Evolutionary conservation across 2,888 invertebrate genomes (phyloP), one percentile per base, ranked within the genome.

Genomic region (Fragum sueziense): DNA sequence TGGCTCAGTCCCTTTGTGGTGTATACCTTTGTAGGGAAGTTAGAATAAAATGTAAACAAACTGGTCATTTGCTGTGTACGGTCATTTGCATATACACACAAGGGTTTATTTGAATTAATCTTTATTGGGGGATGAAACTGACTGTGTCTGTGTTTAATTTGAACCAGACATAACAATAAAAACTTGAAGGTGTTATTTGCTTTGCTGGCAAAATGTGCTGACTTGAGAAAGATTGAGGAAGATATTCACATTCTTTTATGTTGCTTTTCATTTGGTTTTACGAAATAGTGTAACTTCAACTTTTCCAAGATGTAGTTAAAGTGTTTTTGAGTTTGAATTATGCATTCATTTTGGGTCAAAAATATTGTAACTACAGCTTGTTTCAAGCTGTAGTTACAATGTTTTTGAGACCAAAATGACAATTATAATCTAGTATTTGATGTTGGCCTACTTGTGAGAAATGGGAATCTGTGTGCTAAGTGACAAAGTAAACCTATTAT

Each of bases 401-500:
- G n/a, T n/a, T n/a, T n/a, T n/a, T n/a, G n/a, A n/a, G n/a, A n/a
- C n/a, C n/a, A n/a, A n/a, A n/a, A n/a, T n/a, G n/a, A n/a, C n/a
- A n/a, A n/a, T n/a, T n/a, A n/a, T n/a, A 52, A 52, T 52, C 11
- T 52, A 11, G 11, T 52, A 22, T 62, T 14, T 34, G 62, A 37
- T 62, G 62, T 34, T 22, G 31, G 14, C 31, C 7, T 34, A 14
- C n/a, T 3, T 34, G 29, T 62, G 62, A 62, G n/a, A 62, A 62
- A 62, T 62, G 62, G 62, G 29, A 33, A 62, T 3, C 37, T 34
- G 62, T 34, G 34, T 34, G 34, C 34, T 33, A n/a, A 34, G 62
- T 62, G 62, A 62, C 62, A 62, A 34, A n/a, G 1, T 34, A 34
- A 62, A 62, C 62, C 62, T 31, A 62, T 62, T 62, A 62, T 62